phyloP scores from a whole-genome alignment of 1,140 invertebrate genomes.

The Drosophila nasuta region DNA sequence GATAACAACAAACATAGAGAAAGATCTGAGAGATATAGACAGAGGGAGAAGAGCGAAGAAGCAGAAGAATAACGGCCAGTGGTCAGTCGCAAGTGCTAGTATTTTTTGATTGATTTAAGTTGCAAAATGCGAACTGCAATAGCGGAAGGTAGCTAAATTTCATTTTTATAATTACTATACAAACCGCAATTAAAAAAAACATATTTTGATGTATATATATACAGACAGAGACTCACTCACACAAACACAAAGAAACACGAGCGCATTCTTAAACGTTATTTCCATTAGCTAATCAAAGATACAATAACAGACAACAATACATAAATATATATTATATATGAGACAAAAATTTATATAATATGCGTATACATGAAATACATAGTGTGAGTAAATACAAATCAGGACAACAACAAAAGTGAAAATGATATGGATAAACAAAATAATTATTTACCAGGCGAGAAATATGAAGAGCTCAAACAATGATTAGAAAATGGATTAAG shows the following conservation, averaged over 20 bases:
- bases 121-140: slow-evolving; percentile 45
- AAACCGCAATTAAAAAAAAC: slow-evolving; percentile 63
- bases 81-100: slow-evolving; percentile 59
- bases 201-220: slow-evolving; percentile 75
- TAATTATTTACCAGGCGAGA: slow-evolving; percentile 5
- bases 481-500: slow-evolving; percentile 16
- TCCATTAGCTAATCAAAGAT: slow-evolving; percentile 52
- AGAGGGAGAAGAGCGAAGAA: slow-evolving; percentile 7
- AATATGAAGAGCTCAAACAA: slow-evolving; percentile 37
- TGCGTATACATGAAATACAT: slow-evolving; percentile 34
- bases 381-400: slow-evolving; percentile 27
- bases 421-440: slow-evolving; percentile 9
- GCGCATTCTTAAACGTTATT: slow-evolving; percentile 45
- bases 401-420: slow-evolving; percentile 2
- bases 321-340: slow-evolving; percentile 18
- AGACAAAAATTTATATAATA: slow-evolving; percentile 45
- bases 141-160: slow-evolving; percentile 74
- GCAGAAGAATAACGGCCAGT: slow-evolving; percentile 25
- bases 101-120: slow-evolving; percentile 72
- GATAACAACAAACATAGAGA: slow-evolving; percentile 55
- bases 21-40: slow-evolving; percentile 34
- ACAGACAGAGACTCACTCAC: slow-evolving; percentile 24
- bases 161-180: slow-evolving; percentile 73
- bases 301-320: slow-evolving; percentile 7
- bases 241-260: slow-evolving; percentile 35